Base-by-base conservation (phyloP, 2,888 invertebrate species). In the Agrochola macilenta region DNA sequence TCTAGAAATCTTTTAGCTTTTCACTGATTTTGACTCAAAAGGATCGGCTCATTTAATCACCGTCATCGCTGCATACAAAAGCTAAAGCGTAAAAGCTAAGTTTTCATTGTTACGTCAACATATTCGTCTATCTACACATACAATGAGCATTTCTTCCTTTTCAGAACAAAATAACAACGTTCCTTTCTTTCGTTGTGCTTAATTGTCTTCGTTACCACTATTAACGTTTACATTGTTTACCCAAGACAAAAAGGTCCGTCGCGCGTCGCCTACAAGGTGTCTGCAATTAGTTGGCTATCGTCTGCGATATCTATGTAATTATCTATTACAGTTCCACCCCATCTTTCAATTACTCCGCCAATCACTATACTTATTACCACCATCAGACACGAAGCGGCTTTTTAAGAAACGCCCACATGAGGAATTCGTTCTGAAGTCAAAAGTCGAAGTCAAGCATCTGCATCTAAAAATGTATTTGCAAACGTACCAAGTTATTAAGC, bases 211-310 rank as follows among this genome's bases (percentile, higher is more conserved):
- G 65, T 17, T 66, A 58, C 57, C 30, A 60, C 39, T 43, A 58
- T 54, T 71, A 74, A 61, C 60, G 70, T 61, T 86, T 73, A 74
- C 68, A 76, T 83, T 79, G 84, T 84, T 75, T 78, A 83, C 54
- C 26, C 69, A 54, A 30, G 26, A 79, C 35, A 83, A 76, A 86
- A 83, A 79, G 54, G n/a, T 49, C 26, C 64, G 75, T 79, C 63
- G 57, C 73, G 73, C 73, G 83, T 84, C 73, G 52, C 58, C 61
- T 83, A 81, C 91, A 93, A 93, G 93, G 93, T 93, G 93, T 92
- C 87, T 79, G 81, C 89, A 93, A 93, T 93, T 92, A 90, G 79
- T 81, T 20, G n/a, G 5, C 70, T 76, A 87, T 86, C 81, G 64
- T 57, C 69, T 65, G 69, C 78, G 35, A 79, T 82, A 82, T 76